Conservation (phyloP, 2,888 invertebrate genomes). For the Lypha dubia region DNA sequence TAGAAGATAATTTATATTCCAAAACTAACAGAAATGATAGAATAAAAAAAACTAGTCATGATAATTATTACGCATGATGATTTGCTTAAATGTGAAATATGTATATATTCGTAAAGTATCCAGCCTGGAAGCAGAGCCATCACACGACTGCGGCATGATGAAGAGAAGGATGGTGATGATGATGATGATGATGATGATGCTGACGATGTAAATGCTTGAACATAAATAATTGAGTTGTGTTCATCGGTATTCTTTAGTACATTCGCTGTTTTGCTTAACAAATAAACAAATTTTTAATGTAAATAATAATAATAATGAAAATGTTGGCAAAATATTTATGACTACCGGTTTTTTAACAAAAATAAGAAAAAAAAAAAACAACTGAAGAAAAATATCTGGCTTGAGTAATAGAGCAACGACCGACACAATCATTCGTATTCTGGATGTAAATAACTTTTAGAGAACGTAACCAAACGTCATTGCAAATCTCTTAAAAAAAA, state of each 20-base stretch:
- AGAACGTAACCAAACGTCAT: too few relatives aligned
- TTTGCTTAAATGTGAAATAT: slow-evolving; percentile 13
- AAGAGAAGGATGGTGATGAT: too few relatives aligned
- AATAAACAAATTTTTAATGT: slow-evolving; percentile 58
- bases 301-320: slow-evolving; percentile 49
- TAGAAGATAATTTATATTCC: slow-evolving; percentile 30
- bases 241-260: background rate
- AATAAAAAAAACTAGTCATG: slow-evolving; percentile 39
- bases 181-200: too few relatives aligned
- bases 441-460: too few relatives aligned
- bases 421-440: too few relatives aligned
- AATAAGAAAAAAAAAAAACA: background rate
- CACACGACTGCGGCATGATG: background rate
- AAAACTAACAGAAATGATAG: slow-evolving; percentile 3
- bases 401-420: too few relatives aligned
- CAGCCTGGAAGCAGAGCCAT: background rate
- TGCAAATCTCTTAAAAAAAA: too few relatives aligned
- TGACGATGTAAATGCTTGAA: background rate
- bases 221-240: background rate
- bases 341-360: slow-evolving; percentile 57
- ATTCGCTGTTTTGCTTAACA: slow-evolving; percentile 34
- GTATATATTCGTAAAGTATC: background rate
- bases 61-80: slow-evolving; percentile 42
- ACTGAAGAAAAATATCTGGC: too few relatives aligned
- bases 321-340: slow-evolving; percentile 58